Percentiles rank a stretch among this genome's conserved stretches.
Conservation (phyloP, 2,888 invertebrate genomes). For the Napeogenes inachia region DNA sequence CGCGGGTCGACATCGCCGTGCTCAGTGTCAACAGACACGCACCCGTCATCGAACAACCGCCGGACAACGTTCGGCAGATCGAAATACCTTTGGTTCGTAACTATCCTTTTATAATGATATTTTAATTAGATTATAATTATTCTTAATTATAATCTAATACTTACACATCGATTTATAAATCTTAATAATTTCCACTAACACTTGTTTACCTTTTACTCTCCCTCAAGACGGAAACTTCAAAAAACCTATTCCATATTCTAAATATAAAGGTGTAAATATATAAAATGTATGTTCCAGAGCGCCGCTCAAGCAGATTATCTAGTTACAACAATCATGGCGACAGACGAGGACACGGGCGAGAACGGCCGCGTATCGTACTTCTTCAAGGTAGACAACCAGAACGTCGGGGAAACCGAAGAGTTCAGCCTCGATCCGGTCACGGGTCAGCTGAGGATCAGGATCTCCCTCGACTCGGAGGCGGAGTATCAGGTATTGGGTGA, state of each 20-base stretch:
- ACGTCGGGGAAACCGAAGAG: slow-evolving; percentile 87
- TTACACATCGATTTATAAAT: too few species aligned
- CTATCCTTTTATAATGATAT: neutral
- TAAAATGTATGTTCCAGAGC: slow-evolving; percentile 65
- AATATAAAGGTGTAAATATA: too few species aligned
- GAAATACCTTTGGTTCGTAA: slow-evolving; percentile 86
- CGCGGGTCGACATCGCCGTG: slow-evolving; percentile 86
- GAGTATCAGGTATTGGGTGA: slow-evolving; percentile 59
- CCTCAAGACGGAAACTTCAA: too few species aligned
- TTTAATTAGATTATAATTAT: too few species aligned
- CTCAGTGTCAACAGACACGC: slow-evolving; percentile 88
- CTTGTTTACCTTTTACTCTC: too few species aligned
- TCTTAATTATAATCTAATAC: too few species aligned
- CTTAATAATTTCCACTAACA: too few species aligned
- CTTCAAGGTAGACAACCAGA: slow-evolving; percentile 85
- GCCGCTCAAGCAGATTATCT: slow-evolving; percentile 85
- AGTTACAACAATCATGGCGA: slow-evolving; percentile 88
- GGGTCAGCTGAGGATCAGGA: slow-evolving; percentile 89
- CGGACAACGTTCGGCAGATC: slow-evolving; percentile 83
- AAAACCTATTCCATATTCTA: too few species aligned
- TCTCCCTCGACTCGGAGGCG: slow-evolving; percentile 84
- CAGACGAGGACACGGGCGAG: slow-evolving; percentile 88
- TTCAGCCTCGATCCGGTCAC: slow-evolving; percentile 87
- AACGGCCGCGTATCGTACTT: slow-evolving; percentile 91
- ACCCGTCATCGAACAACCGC: slow-evolving; percentile 88